These are phyloP conservation scores for Nylanderia fulva DNA, from an alignment of 1,140 invertebrate species.

Conservation along the genomic window DNA sequence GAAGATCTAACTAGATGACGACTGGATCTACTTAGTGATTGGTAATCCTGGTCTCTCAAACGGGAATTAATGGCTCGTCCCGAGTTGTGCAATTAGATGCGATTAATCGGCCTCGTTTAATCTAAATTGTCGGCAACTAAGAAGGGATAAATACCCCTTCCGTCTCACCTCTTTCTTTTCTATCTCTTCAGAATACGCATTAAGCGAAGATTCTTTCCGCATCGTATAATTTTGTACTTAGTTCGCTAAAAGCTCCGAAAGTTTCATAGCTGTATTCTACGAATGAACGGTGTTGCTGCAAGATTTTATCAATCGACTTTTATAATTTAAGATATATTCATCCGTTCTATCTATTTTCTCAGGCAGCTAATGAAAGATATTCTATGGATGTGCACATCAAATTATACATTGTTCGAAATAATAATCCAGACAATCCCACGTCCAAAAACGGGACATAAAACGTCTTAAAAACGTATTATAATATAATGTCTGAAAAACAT, in stretches of 20 bases:
- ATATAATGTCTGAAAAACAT: too few species aligned
- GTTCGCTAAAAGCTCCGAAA: constrained; percentile 26
- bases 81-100: constrained; percentile 70
- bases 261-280: constrained; percentile 9
- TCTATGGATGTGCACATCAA: neutral
- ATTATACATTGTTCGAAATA: too few species aligned
- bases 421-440: too few species aligned
- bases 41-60: constrained; percentile 68
- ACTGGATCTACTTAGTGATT: constrained; percentile 65
- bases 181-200: constrained; percentile 2
- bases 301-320: constrained; percentile 22
- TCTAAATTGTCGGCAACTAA: constrained; percentile 40
- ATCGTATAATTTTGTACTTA: constrained; percentile 41
- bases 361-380: neutral
- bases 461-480: too few species aligned
- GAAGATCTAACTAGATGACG: neutral
- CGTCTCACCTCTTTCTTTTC: neutral
- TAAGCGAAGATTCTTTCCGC: constrained; percentile 32
- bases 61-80: constrained; percentile 71
- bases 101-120: constrained; percentile 67
- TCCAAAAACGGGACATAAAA: too few species aligned
- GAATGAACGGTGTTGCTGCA: constrained; percentile 11
- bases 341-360: neutral
- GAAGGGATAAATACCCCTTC: constrained; percentile 9
- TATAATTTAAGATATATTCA: neutral